phyloP scores from a whole-genome alignment of 2,888 invertebrate genomes.

The Osedax fenrisi region DNA sequence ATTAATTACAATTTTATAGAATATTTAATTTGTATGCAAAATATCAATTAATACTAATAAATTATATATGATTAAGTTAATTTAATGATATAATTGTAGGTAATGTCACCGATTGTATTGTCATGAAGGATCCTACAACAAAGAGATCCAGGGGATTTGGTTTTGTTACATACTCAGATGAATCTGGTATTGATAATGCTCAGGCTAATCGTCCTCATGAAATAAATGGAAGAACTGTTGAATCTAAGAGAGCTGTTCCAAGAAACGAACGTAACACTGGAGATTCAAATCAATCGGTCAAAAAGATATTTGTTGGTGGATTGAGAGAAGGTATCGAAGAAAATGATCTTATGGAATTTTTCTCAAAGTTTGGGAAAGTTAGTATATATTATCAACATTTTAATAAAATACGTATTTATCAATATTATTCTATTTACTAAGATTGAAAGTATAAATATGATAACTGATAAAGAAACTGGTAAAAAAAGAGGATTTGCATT shows the following conservation, averaged over 20 bases:
- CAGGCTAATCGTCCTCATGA: constrained; percentile 69
- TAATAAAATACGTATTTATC: no score
- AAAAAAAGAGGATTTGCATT: constrained; percentile 57
- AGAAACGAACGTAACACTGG: constrained; percentile 50
- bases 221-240: constrained; percentile 84
- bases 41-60: no score
- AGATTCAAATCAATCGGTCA: neutral
- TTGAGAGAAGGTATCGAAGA: constrained; percentile 81
- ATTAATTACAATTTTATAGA: no score
- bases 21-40: no score
- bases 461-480: constrained; percentile 32
- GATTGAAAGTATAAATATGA: constrained; percentile 46
- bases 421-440: no score
- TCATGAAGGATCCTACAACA: constrained; percentile 38
- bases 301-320: constrained; percentile 80
- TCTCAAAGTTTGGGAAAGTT: constrained; percentile 94
- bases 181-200: constrained; percentile 88
- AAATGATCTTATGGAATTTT: constrained; percentile 75
- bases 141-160: constrained; percentile 77
- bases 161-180: constrained; percentile 84
- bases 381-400: no score
- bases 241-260: constrained; percentile 90
- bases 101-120: constrained; percentile 55
- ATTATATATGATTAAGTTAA: no score
- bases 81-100: no score